Evolutionary conservation across 2,888 invertebrate genomes (phyloP).

Genomic region (Steinernema carpocapsae): DNA sequence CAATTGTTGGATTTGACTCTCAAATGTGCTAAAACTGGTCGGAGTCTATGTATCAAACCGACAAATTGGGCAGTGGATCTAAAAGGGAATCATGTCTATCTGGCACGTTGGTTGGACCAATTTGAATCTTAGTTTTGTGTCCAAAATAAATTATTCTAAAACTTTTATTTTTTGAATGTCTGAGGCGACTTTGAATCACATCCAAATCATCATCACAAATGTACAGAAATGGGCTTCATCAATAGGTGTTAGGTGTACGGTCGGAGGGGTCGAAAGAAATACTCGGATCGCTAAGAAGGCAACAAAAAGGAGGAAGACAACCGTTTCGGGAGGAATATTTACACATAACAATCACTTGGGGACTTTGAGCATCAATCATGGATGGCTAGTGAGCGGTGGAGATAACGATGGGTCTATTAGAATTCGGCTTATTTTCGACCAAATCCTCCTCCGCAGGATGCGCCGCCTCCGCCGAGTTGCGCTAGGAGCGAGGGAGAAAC

Average conservation of each 20-base stretch:
- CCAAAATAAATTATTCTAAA: too few relatives aligned
- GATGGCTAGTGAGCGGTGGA: conserved; percentile 21
- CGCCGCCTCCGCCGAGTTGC: conserved; percentile 41
- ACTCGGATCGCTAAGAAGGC: not conserved
- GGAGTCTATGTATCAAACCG: too few relatives aligned
- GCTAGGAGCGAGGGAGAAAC: conserved; percentile 57
- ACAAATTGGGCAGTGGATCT: too few relatives aligned
- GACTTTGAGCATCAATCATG: conserved; percentile 26
- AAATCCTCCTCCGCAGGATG: conserved; percentile 9
- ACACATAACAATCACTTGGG: not conserved
- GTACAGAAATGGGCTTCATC: conserved; percentile 17
- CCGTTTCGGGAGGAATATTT: conserved; percentile 2
- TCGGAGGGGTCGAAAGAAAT: too few relatives aligned
- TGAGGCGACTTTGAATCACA: not conserved
- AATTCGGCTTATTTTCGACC: not conserved
- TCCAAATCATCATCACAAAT: conserved; percentile 2
- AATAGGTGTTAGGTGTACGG: not conserved
- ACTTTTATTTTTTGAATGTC: too few relatives aligned
- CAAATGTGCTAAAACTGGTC: too few relatives aligned
- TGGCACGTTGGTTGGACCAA: too few relatives aligned
- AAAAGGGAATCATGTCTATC: too few relatives aligned
- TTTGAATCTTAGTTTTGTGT: too few relatives aligned
- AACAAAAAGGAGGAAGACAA: not conserved
- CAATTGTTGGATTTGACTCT: too few relatives aligned
- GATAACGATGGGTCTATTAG: not conserved